phyloP scores from a whole-genome alignment of 2,888 invertebrate species.

The Nebria brevicollis region DNA sequence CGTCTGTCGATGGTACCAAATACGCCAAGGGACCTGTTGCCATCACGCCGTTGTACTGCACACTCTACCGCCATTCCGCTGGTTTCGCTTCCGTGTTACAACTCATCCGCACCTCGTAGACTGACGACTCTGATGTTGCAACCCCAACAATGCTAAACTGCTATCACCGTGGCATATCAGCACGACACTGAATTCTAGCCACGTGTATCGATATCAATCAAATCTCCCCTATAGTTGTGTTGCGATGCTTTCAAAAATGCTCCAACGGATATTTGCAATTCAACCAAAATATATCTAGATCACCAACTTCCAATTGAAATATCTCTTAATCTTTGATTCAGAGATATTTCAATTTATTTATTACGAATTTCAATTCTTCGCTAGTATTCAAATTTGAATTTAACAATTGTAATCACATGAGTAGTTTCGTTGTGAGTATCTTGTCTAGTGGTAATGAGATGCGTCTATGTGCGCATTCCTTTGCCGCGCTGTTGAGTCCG shows the following conservation, averaged over 20 bases:
- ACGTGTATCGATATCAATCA: slow-evolving; percentile 1
- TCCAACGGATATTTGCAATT: not conserved
- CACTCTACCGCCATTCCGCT: not conserved
- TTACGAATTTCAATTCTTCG: too few species aligned
- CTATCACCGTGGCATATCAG: not conserved
- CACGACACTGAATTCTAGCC: not conserved
- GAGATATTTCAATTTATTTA: too few species aligned
- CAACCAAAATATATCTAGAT: not conserved
- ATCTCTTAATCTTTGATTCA: too few species aligned
- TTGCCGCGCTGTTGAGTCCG: not conserved
- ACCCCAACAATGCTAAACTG: not conserved
- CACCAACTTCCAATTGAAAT: not conserved
- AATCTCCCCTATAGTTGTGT: not conserved
- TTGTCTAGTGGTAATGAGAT: not conserved
- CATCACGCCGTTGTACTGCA: not conserved
- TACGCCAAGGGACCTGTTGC: slow-evolving; percentile 20
- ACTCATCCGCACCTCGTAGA: not conserved
- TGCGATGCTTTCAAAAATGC: not conserved
- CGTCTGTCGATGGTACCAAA: slow-evolving; percentile 11
- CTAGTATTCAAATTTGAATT: too few species aligned
- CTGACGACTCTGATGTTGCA: not conserved
- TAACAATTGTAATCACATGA: too few species aligned
- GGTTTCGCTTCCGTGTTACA: not conserved
- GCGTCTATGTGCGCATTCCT: not conserved
- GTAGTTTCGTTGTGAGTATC: not conserved